Evolutionary conservation across 2,113 vertebrate species (phyloP), one percentile per base, ranked within the genome.

Genomic region (Centrocercus urophasianus): DNA sequence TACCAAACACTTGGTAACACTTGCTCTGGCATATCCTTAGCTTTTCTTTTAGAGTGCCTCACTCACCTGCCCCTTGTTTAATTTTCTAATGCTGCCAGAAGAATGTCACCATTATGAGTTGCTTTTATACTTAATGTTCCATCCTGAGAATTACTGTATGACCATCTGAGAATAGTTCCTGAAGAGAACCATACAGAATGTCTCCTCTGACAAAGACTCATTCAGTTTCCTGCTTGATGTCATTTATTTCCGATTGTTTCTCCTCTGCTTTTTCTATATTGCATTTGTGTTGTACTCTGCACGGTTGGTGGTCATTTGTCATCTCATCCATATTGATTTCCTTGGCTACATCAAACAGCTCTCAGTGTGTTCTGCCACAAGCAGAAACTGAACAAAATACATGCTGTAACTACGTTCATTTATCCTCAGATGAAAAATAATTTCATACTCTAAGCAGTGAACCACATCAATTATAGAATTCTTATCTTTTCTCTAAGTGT

Each of bases 261-360:
- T 83, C 52, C 76, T 93, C 50, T 69, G 59, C 1, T 65, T 90
- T 80, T 83, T 75, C 25, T 75, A 19, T 52, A 40, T 52, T 72
- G 48, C 36, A 34, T 85, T 90, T 94, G 48, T 84, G 40, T 48
- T 79, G 67, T 89, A 8, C 59, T 83, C 91, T 38, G 10, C 74
- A 56, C 91, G 91, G 94, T 75, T 63, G 89, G 84, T 93, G 82
- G 67, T 74, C 64, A 42, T 94, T 92, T 94, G 67, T 95, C 93
- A 60, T 85, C 83, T 93, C 50, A 63, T 96, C 64, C 88, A 0
- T 94, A 92, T 64, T 91, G 91, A 91, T 94, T 89, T 90, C 48
- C 61, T 59, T 73, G 42, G 42, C 40, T 93, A 6, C 86, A 45
- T 91, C 64, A 89, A 86, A 42, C 61, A 76, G 59, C 60, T 93